phyloP scores from a whole-genome alignment of 2,888 invertebrate species.

The Bruchidius siliquastri region DNA sequence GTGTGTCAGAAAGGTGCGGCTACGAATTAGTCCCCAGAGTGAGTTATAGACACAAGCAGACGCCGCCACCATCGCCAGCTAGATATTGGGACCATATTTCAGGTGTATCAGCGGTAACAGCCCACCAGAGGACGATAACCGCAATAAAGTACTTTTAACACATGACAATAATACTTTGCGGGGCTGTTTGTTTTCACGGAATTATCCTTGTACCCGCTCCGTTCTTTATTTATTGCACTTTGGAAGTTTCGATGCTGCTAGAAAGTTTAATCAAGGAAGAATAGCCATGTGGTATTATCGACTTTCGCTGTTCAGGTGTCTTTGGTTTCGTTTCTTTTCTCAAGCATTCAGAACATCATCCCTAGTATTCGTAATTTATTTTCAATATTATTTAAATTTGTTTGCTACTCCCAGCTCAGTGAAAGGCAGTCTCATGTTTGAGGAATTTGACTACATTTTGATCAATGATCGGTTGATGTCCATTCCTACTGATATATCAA shows the following conservation, averaged over 20 bases:
- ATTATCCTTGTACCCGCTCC: neutral
- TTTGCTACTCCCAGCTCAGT: too few relatives aligned
- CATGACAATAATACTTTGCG: slow-evolving; percentile 12
- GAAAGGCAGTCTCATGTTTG: too few relatives aligned
- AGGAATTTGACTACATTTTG: too few relatives aligned
- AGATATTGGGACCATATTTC: slow-evolving; percentile 43
- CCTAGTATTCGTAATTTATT: too few relatives aligned
- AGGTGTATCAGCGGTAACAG: slow-evolving; percentile 34
- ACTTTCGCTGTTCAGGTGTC: too few relatives aligned
- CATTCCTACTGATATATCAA: too few relatives aligned
- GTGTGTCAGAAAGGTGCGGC: slow-evolving; percentile 29
- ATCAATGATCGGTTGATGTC: too few relatives aligned
- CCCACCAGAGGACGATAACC: slow-evolving; percentile 41
- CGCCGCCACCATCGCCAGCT: slow-evolving; percentile 22
- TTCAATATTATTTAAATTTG: too few relatives aligned
- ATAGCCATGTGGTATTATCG: neutral
- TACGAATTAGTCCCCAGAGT: slow-evolving; percentile 28
- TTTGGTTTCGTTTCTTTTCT: too few relatives aligned
- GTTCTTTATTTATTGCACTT: neutral
- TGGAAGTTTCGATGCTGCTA: neutral
- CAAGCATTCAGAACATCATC: too few relatives aligned
- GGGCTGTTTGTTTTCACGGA: slow-evolving; percentile 6
- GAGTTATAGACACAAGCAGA: slow-evolving; percentile 24
- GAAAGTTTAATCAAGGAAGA: neutral
- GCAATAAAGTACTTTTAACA: slow-evolving; percentile 40